These are phyloP conservation scores for Battus philenor DNA, from an alignment of 1,140 invertebrate genomes.

Conservation along the genomic window DNA sequence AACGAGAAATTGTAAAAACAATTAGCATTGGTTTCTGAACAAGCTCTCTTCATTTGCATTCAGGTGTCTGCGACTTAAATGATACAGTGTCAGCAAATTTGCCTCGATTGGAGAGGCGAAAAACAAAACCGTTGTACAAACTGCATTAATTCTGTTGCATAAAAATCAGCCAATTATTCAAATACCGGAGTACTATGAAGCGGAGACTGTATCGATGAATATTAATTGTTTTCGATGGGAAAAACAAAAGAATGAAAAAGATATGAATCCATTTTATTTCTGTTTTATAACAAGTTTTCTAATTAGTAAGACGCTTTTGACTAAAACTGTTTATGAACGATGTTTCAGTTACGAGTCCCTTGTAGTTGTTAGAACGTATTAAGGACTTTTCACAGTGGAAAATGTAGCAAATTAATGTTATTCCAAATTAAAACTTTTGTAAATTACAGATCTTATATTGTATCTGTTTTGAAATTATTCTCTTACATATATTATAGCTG, in stretches of 20 bases:
- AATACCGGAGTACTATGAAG: slow-evolving; percentile 52
- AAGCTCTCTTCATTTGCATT: slow-evolving; percentile 14
- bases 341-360: too few species aligned
- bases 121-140: slow-evolving; percentile 58
- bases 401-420: too few species aligned
- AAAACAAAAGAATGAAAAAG: slow-evolving; percentile 33
- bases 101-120: slow-evolving; percentile 30
- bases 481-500: too few species aligned
- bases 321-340: too few species aligned
- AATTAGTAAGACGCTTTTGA: too few species aligned
- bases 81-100: slow-evolving; percentile 18
- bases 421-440: too few species aligned
- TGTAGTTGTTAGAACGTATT: too few species aligned
- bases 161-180: slow-evolving; percentile 75
- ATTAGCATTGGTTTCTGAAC: slow-evolving; percentile 14
- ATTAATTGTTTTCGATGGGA: slow-evolving; percentile 57
- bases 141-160: slow-evolving; percentile 71
- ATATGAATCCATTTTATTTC: slow-evolving; percentile 4
- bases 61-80: slow-evolving; percentile 13
- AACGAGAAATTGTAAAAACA: slow-evolving; percentile 9
- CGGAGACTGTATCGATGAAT: slow-evolving; percentile 67
- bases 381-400: too few species aligned
- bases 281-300: not conserved
- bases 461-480: too few species aligned
- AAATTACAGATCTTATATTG: too few species aligned